These are phyloP conservation scores for Tringa solitaria DNA, from an alignment of 2,113 vertebrate species.

Conservation along the genomic window DNA sequence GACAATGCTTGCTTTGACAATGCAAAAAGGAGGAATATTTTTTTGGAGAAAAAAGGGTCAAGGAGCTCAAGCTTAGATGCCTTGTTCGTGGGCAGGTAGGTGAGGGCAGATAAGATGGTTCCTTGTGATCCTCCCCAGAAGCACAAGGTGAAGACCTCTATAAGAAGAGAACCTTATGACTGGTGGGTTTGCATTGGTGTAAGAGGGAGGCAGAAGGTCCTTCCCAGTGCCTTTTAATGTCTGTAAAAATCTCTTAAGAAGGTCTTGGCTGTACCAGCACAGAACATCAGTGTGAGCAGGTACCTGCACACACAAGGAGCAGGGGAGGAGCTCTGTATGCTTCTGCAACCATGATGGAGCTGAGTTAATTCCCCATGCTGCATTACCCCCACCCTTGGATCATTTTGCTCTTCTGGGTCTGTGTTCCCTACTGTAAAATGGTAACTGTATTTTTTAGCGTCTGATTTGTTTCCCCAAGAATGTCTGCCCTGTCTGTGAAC, in stretches of 20 bases:
- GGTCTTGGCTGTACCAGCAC: not conserved
- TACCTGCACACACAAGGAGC: fast-evolving
- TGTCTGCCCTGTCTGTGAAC: not conserved
- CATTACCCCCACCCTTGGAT: not conserved
- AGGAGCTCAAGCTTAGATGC: not conserved
- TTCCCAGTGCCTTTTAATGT: not conserved
- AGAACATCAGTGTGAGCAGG: too few relatives aligned
- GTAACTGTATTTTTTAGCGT: not conserved
- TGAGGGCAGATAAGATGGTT: not conserved
- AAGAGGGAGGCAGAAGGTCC: not conserved
- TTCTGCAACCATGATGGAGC: not conserved
- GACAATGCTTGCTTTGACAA: too few relatives aligned
- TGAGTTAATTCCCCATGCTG: fast-evolving
- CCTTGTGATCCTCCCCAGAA: not conserved
- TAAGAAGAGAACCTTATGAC: not conserved
- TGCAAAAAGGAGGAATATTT: not conserved
- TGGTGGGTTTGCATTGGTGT: not conserved
- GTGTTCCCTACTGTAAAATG: not conserved
- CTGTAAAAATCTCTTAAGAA: not conserved
- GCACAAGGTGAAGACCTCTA: not conserved
- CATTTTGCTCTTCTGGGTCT: not conserved
- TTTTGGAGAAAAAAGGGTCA: not conserved
- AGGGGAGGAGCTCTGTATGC: not conserved
- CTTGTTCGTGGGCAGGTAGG: not conserved
- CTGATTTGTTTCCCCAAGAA: not conserved